Conservation (phyloP, 1,140 invertebrate genomes). For the Drosophila prosaltans region DNA sequence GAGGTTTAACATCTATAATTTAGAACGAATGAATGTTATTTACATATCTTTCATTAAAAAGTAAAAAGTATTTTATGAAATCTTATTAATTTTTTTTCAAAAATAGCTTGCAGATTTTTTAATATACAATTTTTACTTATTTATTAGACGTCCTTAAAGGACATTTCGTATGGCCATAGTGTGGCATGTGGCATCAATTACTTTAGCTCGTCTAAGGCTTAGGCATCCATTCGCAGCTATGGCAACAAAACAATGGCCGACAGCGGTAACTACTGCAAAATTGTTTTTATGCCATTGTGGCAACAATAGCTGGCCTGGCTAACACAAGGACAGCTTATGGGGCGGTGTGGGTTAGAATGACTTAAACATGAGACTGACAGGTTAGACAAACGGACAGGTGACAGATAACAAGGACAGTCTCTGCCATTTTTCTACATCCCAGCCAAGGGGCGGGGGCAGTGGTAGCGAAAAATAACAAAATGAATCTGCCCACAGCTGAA, state of each 20-base stretch:
- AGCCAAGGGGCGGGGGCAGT: neutral
- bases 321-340: neutral
- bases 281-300: slow-evolving; percentile 43
- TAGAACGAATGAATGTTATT: no score
- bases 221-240: slow-evolving; percentile 5
- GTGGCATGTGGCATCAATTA: slow-evolving; percentile 45
- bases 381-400: slow-evolving; percentile 49
- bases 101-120: neutral
- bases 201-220: slow-evolving; percentile 15
- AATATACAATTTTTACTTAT: neutral
- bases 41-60: no score
- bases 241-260: slow-evolving; percentile 39
- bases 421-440: slow-evolving; percentile 50
- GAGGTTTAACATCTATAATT: no score
- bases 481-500: slow-evolving; percentile 58
- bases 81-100: neutral
- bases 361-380: slow-evolving; percentile 31
- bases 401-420: slow-evolving; percentile 58
- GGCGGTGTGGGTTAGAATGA: neutral
- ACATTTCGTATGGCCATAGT: slow-evolving; percentile 23
- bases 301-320: slow-evolving; percentile 1
- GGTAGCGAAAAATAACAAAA: slow-evolving; percentile 29
- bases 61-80: no score
- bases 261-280: slow-evolving; percentile 52
- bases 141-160: neutral